A percentile compares a stretch with the other conserved stretches of the same genome.
Conservation (phyloP, 1,140 invertebrate genomes). For the Nasonia longicornis region DNA sequence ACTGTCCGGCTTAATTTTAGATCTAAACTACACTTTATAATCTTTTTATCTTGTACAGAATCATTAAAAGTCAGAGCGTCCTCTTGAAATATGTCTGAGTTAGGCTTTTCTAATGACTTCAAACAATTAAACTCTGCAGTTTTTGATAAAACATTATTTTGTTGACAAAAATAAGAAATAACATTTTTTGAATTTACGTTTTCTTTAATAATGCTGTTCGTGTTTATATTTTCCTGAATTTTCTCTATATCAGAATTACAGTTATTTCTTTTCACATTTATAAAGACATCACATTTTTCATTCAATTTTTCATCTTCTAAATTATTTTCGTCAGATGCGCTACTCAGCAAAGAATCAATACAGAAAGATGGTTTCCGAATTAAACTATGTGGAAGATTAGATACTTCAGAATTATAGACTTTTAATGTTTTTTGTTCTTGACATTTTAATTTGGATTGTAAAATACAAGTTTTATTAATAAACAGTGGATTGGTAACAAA, state of each 20-base stretch:
- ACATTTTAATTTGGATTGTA: not conserved
- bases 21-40: not conserved
- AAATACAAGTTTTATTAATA: not conserved
- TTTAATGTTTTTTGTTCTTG: not conserved
- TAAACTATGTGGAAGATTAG: not conserved
- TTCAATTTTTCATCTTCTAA: not conserved
- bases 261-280: not conserved
- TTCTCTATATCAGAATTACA: not conserved
- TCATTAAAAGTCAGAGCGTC: not conserved
- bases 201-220: not conserved
- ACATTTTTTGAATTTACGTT: not conserved
- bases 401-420: not conserved
- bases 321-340: conserved; percentile 40
- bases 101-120: not conserved
- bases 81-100: conserved; percentile 11
- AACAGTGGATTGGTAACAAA: not conserved
- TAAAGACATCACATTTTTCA: not conserved
- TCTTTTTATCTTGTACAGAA: conserved; percentile 15
- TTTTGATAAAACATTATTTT: not conserved
- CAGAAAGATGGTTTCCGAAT: conserved; percentile 74
- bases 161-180: not conserved
- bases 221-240: not conserved
- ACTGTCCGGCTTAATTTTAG: conserved; percentile 49
- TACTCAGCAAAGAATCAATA: conserved; percentile 75
- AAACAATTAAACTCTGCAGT: not conserved